Base-by-base conservation (phyloP, 2,797 vertebrate species). In the Pseudochirops corinnae region DNA sequence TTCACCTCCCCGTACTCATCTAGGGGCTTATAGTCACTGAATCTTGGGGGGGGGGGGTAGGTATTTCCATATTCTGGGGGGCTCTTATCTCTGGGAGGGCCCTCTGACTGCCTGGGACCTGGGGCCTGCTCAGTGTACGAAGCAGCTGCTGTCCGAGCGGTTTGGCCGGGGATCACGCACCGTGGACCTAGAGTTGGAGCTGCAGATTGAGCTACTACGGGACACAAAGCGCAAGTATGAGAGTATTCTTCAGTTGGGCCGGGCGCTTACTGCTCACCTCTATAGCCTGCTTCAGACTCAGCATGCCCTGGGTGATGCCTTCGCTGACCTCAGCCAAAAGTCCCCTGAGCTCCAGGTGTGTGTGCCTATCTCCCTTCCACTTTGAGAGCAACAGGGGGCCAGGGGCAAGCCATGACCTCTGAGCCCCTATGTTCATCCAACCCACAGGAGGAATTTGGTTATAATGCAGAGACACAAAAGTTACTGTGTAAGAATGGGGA, bases 321-420 rank as follows among this genome's bases (percentile, higher is more conserved):
- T 99, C 95, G 99, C 99, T 0, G 99, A 99, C 98, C 99, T 99
- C 98, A 99, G 99, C 99, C 99, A 99, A 99, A 99, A 99, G 98
- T 99, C 99, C 0, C 99, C 99, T 0, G 99, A 99, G 98, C 98
- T 99, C 91, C 99, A 99, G 99, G 99, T 99, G 94, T 96, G 94
- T 98, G 26, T 97, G 94, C 95, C 91, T 97, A 96, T 95, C 95
- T 97, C 96, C 96, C 94, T 93, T 93, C 95, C 92, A 93, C 96
- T 96, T 31, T 94, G 92, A 94, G 98, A 96, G 97, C 97, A 96
- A 96, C 93, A 96, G 97, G 96, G 98, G 98, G 7, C 93, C 82
- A 93, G 62, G 92, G 93, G 92, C 90, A 53, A 33, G 56, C 31
- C 92, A 24, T 97, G 94, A 57, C 92, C 24, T 97, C 62, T 97